A percentile compares a stretch with the other conserved stretches of the same genome.
phyloP scores from a whole-genome alignment of 2,797 vertebrate species.

The Chloroceryle amazona region DNA sequence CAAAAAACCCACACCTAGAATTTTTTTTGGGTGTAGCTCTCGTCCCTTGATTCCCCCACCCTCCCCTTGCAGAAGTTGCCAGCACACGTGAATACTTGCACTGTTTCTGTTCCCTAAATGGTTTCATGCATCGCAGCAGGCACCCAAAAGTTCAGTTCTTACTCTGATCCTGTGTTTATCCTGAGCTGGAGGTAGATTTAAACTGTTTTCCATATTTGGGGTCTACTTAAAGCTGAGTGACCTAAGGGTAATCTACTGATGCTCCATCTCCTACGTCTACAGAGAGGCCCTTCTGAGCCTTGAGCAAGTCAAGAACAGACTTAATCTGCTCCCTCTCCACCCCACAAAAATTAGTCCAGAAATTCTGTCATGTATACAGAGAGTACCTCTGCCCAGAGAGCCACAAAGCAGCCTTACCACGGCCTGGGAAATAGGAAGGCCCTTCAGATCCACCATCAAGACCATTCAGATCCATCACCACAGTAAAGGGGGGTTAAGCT shows the following conservation, averaged over 20 bases:
- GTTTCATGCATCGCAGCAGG: slow-evolving; percentile 25
- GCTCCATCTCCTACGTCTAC: background rate
- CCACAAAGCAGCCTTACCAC: fast-evolving
- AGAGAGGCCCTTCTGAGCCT: background rate
- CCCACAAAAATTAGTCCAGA: background rate
- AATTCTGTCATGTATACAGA: background rate
- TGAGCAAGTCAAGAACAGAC: background rate
- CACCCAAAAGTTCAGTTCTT: slow-evolving; percentile 37
- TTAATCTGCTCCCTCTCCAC: background rate
- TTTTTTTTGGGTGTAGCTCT: background rate
- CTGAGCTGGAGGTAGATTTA: slow-evolving; percentile 54
- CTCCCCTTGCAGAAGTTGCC: background rate
- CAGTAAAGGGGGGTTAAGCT: fast-evolving
- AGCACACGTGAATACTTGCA: slow-evolving; percentile 10
- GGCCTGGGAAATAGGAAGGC: background rate
- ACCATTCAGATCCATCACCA: background rate
- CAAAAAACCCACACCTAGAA: background rate
- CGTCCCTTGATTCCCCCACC: background rate
- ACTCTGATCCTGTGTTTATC: slow-evolving; percentile 60
- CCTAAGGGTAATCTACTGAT: slow-evolving; percentile 27
- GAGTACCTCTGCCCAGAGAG: background rate
- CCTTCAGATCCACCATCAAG: background rate
- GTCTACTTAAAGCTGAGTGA: slow-evolving; percentile 7
- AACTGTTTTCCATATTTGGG: slow-evolving; percentile 64
- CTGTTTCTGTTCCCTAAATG: slow-evolving; percentile 40